Base-by-base conservation (phyloP, 2,888 invertebrate species). In the Catocala fraxini region DNA sequence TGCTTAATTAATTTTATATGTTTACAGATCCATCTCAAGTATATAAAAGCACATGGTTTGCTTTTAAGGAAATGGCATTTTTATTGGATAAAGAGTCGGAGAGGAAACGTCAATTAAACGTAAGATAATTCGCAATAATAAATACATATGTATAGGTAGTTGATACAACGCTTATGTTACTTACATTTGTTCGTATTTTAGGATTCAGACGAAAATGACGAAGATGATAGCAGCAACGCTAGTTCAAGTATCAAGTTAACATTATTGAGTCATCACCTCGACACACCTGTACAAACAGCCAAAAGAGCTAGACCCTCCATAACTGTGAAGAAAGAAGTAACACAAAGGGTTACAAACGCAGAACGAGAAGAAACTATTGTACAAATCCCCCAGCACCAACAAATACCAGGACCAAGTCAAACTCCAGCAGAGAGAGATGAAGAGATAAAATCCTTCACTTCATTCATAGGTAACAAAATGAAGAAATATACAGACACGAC, bases 391-490 rank as follows among this genome's bases (percentile, higher is more conserved):
- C 48, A 48, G 6, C 48, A 10, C 1, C 47, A 63, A 46, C 41
- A 66, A 0, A 12, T 33, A n/a, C 73, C 78, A 0, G 68, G 61
- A 1, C 53, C 66, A 4, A 69, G 68, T 11, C 70, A 70, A 57
- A 75, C 58, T n/a, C 5, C 56, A 15, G 55, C 63, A 33, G 74
- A 79, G 25, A 67, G 68, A 52, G 71, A 78, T 9, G 83, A 86
- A 4, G 89, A 87, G 69, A 86, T 86, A 5, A 70, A 65, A 49
- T 79, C 81, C 34, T 88, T 88, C 60, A 70, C 80, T 4, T 77
- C 80, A 13, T 88, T 87, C 59, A 78, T 88, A 58, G 81, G 81
- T 4, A 80, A 69, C 15, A 86, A 87, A 77, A 85, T 89, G 86
- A 86, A 79, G 63, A 86, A 81, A 60, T 88, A 87, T 58, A 67